These are phyloP conservation scores for Lepidocolaptes lacrymiger DNA, from an alignment of 2,797 vertebrate species.

Conservation along the genomic window DNA sequence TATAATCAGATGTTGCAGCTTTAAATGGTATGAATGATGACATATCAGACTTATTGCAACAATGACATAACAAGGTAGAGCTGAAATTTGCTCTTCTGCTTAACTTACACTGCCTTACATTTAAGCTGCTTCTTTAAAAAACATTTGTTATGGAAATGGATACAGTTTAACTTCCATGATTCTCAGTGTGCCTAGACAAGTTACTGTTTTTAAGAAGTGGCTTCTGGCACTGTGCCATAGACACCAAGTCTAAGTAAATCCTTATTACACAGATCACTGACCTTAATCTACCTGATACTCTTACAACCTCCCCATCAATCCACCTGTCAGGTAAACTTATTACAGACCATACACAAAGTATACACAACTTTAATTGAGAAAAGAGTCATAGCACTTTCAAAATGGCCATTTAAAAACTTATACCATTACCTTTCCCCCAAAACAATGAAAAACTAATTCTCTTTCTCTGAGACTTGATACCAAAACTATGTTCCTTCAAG, in stretches of 20 bases:
- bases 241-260: conserved; percentile 23
- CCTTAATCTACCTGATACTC: conserved; percentile 46
- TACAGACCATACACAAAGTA: neutral
- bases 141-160: neutral
- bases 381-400: neutral
- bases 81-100: neutral
- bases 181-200: neutral
- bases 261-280: conserved; percentile 35
- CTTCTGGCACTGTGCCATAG: neutral
- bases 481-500: neutral
- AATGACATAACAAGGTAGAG: neutral
- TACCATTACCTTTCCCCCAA: neutral
- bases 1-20: neutral
- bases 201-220: neutral
- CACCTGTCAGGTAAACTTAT: neutral
- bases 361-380: neutral
- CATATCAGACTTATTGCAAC: neutral
- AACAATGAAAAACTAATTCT: neutral
- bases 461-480: neutral
- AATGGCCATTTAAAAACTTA: neutral
- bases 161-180: neutral
- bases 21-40: neutral
- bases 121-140: neutral
- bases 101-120: neutral
- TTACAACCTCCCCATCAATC: neutral